These are phyloP conservation scores for Actinia equina DNA, from an alignment of 64 coral and sea anemone species.

Conservation along the genomic window DNA sequence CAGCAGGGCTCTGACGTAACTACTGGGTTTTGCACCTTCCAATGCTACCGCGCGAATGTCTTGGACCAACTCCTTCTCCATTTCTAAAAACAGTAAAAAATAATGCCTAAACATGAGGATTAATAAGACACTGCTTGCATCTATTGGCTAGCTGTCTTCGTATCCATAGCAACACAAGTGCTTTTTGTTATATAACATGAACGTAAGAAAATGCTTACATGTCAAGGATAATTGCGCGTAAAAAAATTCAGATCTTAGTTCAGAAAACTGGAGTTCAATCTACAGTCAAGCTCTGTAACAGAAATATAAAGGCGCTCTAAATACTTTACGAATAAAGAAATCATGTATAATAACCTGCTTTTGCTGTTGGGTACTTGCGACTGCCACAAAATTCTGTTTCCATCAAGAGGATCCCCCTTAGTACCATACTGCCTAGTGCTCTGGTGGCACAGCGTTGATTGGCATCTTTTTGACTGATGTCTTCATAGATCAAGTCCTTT, in stretches of 20 bases:
- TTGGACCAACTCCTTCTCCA: not conserved
- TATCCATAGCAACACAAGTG: too few species aligned
- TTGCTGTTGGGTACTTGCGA: slow-evolving; percentile 1
- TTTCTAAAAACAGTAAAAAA: not conserved
- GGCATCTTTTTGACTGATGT: not conserved
- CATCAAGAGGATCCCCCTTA: not conserved
- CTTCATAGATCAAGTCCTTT: not conserved
- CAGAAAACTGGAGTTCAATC: too few species aligned
- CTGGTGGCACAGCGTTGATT: not conserved
- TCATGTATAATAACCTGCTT: not conserved
- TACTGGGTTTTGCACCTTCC: slow-evolving; percentile 1
- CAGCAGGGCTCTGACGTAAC: slow-evolving; percentile 20
- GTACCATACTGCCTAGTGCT: not conserved
- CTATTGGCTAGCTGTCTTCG: not conserved
- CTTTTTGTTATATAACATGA: not conserved
- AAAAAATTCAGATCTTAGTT: too few species aligned
- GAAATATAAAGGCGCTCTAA: too few species aligned
- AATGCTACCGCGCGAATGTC: slow-evolving; percentile 24
- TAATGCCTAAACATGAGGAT: not conserved
- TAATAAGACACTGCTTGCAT: not conserved
- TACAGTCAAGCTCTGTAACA: too few species aligned
- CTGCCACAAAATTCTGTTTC: not conserved
- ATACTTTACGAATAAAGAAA: not conserved
- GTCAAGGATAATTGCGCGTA: too few species aligned
- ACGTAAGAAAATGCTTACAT: not conserved